phyloP scores from a whole-genome alignment of 2,797 vertebrate genomes.

The Hirundo rustica region DNA sequence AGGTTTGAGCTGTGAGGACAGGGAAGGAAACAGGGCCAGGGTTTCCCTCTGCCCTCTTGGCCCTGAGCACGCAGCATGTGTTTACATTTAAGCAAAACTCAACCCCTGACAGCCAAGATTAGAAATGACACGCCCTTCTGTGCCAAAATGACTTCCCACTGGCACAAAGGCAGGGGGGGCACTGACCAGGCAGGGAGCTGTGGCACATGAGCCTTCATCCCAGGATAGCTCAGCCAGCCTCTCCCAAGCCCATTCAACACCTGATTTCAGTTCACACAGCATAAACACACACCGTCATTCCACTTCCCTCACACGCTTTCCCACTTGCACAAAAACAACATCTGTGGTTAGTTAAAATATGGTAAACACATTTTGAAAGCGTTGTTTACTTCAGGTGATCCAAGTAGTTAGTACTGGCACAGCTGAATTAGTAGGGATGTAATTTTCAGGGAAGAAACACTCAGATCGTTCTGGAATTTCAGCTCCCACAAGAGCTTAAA shows the following conservation, averaged over 20 bases:
- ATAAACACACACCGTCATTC: not conserved
- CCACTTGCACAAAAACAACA: not conserved
- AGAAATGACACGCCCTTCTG: not conserved
- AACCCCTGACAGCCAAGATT: not conserved
- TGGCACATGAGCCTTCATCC: not conserved
- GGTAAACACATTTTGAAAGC: not conserved
- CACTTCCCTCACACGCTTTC: not conserved
- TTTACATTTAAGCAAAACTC: not conserved
- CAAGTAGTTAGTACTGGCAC: not conserved
- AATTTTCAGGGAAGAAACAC: not conserved
- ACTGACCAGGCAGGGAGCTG: not conserved
- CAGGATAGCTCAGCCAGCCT: not conserved
- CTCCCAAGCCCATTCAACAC: rapidly evolving
- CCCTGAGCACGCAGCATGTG: not conserved
- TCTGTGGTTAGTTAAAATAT: not conserved
- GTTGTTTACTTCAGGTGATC: not conserved
- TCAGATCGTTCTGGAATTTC: not conserved
- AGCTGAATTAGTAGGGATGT: not conserved
- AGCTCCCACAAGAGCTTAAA: not conserved
- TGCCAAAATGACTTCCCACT: not conserved
- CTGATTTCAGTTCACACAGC: not conserved
- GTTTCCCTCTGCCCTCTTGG: not conserved
- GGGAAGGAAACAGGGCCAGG: not conserved
- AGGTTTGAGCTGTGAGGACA: not conserved
- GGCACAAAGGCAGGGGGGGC: not conserved